These are phyloP conservation scores for Catocala sponsa DNA, from an alignment of 2,888 invertebrate species.

Conservation along the genomic window DNA sequence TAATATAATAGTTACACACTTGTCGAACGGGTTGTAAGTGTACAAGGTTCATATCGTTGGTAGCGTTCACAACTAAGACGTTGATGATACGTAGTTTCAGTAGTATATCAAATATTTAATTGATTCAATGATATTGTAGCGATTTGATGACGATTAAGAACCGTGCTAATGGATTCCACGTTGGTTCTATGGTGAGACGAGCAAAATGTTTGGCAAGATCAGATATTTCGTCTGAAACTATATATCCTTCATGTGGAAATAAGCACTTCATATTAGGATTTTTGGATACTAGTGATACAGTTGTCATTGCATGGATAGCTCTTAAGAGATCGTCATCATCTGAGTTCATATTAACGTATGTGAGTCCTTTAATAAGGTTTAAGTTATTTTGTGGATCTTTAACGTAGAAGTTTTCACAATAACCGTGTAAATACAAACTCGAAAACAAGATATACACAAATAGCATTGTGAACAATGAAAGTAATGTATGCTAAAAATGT, in stretches of 20 bases:
- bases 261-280: neutral
- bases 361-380: conserved; percentile 18
- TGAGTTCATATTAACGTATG: conserved; percentile 24
- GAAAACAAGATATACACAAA: neutral
- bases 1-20: too few relatives aligned
- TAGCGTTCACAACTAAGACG: conserved; percentile 59
- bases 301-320: conserved; percentile 21
- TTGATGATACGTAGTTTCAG: conserved; percentile 52
- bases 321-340: conserved; percentile 20
- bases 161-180: conserved; percentile 61
- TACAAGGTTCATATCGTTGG: conserved; percentile 54
- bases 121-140: conserved; percentile 34
- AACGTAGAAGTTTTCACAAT: neutral
- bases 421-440: neutral
- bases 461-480: neutral
- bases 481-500: neutral
- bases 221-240: conserved; percentile 38
- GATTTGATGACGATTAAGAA: conserved; percentile 57
- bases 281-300: conserved; percentile 14
- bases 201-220: conserved; percentile 45
- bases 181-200: conserved; percentile 45
- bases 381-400: neutral
- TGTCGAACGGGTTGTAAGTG: conserved; percentile 68
- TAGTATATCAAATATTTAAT: conserved; percentile 58
- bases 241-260: conserved; percentile 46